Evolutionary conservation across 1,140 invertebrate species (phyloP).

Genomic region (Anadara kagoshimensis): DNA sequence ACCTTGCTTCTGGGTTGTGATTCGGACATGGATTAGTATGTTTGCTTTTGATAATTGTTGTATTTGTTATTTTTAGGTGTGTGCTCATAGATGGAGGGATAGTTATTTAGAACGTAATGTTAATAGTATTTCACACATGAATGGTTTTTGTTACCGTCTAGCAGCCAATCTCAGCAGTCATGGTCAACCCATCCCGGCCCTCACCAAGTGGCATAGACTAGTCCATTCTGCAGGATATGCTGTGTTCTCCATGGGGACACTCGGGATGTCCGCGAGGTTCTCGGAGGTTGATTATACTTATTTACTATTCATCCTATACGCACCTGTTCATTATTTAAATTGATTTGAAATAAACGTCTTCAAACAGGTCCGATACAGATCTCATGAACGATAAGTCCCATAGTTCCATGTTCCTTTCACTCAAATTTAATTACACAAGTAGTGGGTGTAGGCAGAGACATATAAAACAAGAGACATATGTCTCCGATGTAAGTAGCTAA

Average conservation of each 20-base stretch:
- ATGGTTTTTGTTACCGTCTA: constrained; percentile 34
- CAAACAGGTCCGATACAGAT: neutral
- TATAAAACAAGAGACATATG: too few relatives aligned
- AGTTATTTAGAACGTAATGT: constrained; percentile 24
- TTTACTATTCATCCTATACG: neutral
- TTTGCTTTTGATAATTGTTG: neutral
- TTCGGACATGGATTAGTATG: too few relatives aligned
- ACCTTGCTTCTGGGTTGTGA: too few relatives aligned
- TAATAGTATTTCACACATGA: constrained; percentile 35
- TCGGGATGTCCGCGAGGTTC: constrained; percentile 32
- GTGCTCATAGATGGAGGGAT: constrained; percentile 38
- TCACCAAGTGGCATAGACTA: constrained; percentile 25
- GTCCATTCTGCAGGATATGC: constrained; percentile 32
- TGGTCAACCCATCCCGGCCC: constrained; percentile 18
- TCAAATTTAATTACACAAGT: too few relatives aligned
- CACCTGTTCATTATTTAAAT: neutral
- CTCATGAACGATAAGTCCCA: too few relatives aligned
- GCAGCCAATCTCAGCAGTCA: neutral
- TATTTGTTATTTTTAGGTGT: constrained; percentile 15
- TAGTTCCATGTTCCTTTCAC: too few relatives aligned
- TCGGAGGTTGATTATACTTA: constrained; percentile 8
- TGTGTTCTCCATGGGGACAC: constrained; percentile 35
- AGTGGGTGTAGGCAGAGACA: too few relatives aligned
- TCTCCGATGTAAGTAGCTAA: too few relatives aligned
- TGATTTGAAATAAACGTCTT: neutral